phyloP scores from a whole-genome alignment of 35 echinoderm and acorn worm species.

The Apostichopus californicus region DNA sequence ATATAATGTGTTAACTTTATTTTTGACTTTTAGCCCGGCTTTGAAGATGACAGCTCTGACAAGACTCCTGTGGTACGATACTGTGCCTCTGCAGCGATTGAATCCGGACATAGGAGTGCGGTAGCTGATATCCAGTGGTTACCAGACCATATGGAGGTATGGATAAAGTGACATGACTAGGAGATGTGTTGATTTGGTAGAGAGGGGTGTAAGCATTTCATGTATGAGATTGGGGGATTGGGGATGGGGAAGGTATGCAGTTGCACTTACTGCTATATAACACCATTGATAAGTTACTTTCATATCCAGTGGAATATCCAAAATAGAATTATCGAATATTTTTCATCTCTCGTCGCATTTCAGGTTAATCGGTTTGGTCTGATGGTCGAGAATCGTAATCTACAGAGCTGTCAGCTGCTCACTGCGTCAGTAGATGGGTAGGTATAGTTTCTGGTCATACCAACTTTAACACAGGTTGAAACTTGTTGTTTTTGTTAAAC shows the following conservation, averaged over 20 bases:
- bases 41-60: slow-evolving; percentile 94
- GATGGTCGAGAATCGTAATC: slow-evolving; percentile 76
- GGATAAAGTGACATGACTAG: background rate
- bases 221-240: background rate
- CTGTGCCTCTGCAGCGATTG: slow-evolving; percentile 93
- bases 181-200: no score
- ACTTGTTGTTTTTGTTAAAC: no score
- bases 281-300: no score
- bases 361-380: slow-evolving; percentile 82
- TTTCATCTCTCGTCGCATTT: background rate
- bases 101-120: slow-evolving; percentile 87
- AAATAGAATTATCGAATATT: no score
- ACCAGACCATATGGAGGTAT: slow-evolving; percentile 97
- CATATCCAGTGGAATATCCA: no score
- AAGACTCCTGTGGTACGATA: slow-evolving; percentile 90
- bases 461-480: no score
- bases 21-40: slow-evolving; percentile 72
- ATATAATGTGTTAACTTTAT: no score
- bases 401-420: slow-evolving; percentile 74
- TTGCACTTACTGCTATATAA: background rate
- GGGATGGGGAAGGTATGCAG: no score
- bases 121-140: slow-evolving; percentile 90
- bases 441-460: slow-evolving; percentile 2
- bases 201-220: background rate
- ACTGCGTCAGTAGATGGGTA: slow-evolving; percentile 90